phyloP scores from a whole-genome alignment of 1,140 invertebrate genomes.

The Drosophila ananassae region DNA sequence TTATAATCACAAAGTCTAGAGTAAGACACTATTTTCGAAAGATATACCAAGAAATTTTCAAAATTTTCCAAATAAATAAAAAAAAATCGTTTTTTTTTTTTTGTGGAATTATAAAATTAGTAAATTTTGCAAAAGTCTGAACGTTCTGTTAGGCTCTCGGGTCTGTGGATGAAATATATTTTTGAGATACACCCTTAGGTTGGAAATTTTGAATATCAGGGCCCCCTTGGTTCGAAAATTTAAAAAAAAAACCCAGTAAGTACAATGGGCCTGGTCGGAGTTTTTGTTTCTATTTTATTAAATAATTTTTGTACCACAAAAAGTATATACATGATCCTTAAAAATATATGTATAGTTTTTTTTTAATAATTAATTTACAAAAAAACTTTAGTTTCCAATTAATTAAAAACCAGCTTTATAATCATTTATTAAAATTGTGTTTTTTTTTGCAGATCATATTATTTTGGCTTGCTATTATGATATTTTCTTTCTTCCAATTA shows the following conservation, averaged over 20 bases:
- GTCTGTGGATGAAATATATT: neutral
- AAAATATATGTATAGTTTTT: no score
- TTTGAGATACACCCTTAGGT: neutral
- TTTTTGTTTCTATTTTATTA: neutral
- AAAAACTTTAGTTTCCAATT: slow-evolving; percentile 9
- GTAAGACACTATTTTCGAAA: no score
- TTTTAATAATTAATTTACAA: no score
- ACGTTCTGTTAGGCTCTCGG: neutral
- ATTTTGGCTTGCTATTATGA: slow-evolving; percentile 3
- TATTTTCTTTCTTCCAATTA: slow-evolving; percentile 11
- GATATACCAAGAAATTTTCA: no score
- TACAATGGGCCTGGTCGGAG: neutral
- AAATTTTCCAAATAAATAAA: no score
- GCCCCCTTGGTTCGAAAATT: neutral
- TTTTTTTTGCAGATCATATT: slow-evolving; percentile 25
- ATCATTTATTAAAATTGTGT: slow-evolving; percentile 69
- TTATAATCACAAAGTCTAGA: no score
- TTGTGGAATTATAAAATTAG: neutral
- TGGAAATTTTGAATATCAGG: neutral
- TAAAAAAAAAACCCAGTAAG: neutral
- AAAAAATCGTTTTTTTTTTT: neutral
- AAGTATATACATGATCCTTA: no score
- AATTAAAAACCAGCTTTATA: slow-evolving; percentile 14
- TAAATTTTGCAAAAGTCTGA: neutral
- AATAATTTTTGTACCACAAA: no score